Percentiles rank a stretch among this genome's conserved stretches.
Evolutionary conservation across 2,113 vertebrate genomes (phyloP).

Genomic region (Thymallus thymallus): DNA sequence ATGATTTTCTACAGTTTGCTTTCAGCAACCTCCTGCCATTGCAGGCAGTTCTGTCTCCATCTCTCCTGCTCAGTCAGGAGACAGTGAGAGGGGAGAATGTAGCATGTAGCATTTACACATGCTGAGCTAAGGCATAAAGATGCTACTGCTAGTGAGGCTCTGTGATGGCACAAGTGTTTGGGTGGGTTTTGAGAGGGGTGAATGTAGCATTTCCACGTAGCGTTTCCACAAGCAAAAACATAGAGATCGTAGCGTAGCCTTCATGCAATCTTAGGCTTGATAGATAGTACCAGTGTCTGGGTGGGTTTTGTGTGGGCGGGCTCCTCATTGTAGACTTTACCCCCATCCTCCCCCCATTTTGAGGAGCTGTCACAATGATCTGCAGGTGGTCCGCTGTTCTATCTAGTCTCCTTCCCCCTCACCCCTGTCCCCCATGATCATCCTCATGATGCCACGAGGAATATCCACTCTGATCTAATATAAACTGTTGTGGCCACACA

Average conservation of each 20-base stretch:
- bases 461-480: background rate
- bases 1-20: constrained; percentile 45
- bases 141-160: constrained; percentile 26
- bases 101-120: constrained; percentile 3
- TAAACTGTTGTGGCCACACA: background rate
- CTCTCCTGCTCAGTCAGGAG: constrained; percentile 14
- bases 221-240: background rate
- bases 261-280: too few relatives aligned
- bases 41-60: background rate
- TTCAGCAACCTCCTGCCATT: constrained; percentile 24
- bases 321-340: background rate
- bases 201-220: background rate
- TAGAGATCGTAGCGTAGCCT: too few relatives aligned
- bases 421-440: constrained; percentile 6
- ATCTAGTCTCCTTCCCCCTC: constrained; percentile 21
- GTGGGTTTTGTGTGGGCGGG: background rate
- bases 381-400: constrained; percentile 1
- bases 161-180: constrained; percentile 10
- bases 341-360: constrained; percentile 7
- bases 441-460: background rate
- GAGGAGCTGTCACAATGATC: constrained; percentile 38
- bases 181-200: background rate
- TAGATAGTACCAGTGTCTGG: constrained; percentile 6
- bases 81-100: constrained; percentile 7
- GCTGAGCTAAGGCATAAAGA: background rate